Conservation (phyloP, 2,888 invertebrate genomes). For the Lissonota sp. region DNA sequence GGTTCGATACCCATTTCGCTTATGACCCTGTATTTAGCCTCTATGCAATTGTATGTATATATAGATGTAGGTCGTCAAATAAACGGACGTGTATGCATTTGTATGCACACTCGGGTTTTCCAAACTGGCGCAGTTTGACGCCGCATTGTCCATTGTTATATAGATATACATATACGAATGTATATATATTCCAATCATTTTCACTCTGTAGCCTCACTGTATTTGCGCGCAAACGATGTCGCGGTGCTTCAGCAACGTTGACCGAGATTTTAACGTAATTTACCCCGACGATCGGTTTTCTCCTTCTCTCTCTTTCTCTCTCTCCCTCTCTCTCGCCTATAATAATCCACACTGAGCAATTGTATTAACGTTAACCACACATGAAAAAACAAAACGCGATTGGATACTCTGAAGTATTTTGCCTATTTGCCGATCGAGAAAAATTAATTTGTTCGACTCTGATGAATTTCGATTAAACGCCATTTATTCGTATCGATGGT, state of each 20-base stretch:
- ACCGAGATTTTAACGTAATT: slow-evolving; percentile 38
- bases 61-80: not conserved
- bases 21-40: not conserved
- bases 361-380: slow-evolving; percentile 6
- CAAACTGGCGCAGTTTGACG: no score
- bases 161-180: slow-evolving; percentile 8
- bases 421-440: not conserved
- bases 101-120: slow-evolving; percentile 13
- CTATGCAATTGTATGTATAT: not conserved
- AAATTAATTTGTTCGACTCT: not conserved
- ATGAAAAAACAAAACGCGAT: not conserved
- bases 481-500: not conserved
- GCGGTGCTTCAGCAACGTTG: slow-evolving; percentile 21
- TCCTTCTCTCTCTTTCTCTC: not conserved
- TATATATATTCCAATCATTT: slow-evolving; percentile 33
- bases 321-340: no score
- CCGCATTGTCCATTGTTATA: slow-evolving; percentile 5
- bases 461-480: no score
- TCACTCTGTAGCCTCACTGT: not conserved
- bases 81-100: not conserved
- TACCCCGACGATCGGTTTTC: slow-evolving; percentile 12
- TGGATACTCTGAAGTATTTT: not conserved
- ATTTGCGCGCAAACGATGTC: slow-evolving; percentile 39
- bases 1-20: no score
- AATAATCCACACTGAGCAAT: not conserved